Evolutionary conservation across 2,888 invertebrate genomes (phyloP).

Genomic region (Rhamnusium bicolor): DNA sequence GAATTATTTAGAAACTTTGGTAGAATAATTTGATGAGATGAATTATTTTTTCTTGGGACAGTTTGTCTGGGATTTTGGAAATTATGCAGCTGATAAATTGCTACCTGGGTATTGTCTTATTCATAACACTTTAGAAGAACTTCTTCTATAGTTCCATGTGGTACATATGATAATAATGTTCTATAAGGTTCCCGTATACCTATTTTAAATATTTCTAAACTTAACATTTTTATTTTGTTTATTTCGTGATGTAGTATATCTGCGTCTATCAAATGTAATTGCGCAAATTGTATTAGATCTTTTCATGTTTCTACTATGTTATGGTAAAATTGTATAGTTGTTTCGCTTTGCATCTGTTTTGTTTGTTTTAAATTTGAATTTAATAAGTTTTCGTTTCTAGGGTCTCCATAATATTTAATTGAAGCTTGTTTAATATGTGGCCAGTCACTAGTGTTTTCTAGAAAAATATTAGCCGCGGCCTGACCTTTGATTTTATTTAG

Average conservation of each 20-base stretch:
- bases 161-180: background rate
- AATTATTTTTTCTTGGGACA: background rate
- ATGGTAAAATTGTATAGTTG: constrained; percentile 3
- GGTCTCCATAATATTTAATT: background rate
- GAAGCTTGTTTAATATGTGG: background rate
- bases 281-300: background rate
- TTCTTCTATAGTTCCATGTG: background rate
- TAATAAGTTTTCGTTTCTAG: constrained; percentile 3
- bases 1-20: background rate
- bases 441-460: background rate
- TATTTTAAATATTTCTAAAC: background rate
- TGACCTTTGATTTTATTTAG: constrained; percentile 1
- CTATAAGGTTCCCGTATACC: background rate
- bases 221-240: background rate
- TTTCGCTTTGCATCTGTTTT: background rate
- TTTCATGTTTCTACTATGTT: background rate
- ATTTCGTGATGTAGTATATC: background rate
- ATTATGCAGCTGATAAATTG: background rate
- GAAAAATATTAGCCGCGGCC: background rate
- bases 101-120: background rate
- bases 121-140: background rate
- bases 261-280: background rate
- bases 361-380: background rate
- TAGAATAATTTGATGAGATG: background rate
- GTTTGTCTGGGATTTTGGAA: background rate